A percentile compares a stretch with the other conserved stretches of the same genome.
phyloP scores from a whole-genome alignment of 2,113 vertebrate genomes.

The Gambusia affinis region DNA sequence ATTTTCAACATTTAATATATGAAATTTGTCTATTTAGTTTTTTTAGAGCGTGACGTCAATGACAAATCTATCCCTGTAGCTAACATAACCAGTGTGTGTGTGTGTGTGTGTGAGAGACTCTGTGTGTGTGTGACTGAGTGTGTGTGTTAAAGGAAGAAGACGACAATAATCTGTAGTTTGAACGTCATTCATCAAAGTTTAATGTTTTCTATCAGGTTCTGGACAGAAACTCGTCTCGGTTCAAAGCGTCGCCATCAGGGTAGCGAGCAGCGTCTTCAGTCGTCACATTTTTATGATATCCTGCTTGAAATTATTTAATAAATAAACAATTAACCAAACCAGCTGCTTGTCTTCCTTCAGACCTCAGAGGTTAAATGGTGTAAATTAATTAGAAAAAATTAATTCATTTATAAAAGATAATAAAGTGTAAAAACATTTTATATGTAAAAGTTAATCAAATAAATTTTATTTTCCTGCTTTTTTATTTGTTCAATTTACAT shows the following conservation, averaged over 20 bases:
- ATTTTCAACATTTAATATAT: slow-evolving; percentile 86
- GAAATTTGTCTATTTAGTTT: slow-evolving; percentile 82
- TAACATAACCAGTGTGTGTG: slow-evolving; percentile 72
- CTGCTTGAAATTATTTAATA: slow-evolving; percentile 77
- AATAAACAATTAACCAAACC: slow-evolving; percentile 62
- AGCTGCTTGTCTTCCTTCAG: not conserved
- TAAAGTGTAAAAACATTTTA: not conserved
- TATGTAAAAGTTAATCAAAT: not conserved
- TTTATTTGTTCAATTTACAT: too few relatives aligned
- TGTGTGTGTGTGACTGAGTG: not conserved
- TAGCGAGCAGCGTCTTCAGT: slow-evolving; percentile 64
- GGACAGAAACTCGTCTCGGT: too few relatives aligned
- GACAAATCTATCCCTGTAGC: slow-evolving; percentile 73
- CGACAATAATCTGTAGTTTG: slow-evolving; percentile 58
- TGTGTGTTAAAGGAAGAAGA: slow-evolving; percentile 28
- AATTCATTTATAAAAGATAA: too few relatives aligned
- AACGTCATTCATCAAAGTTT: slow-evolving; percentile 71
- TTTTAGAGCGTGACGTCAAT: slow-evolving; percentile 71
- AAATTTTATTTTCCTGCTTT: too few relatives aligned
- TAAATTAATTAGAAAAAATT: too few relatives aligned
- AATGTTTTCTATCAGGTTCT: slow-evolving; percentile 76
- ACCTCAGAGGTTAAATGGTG: too few relatives aligned
- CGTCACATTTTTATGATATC: slow-evolving; percentile 72
- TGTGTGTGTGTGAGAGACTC: not conserved
- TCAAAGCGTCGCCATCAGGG: slow-evolving; percentile 51